Percentiles rank a stretch among this genome's conserved stretches.
These are phyloP conservation scores for Caenorhabditis inopinata DNA, from an alignment of 1,140 invertebrate genomes.

Conservation along the genomic window DNA sequence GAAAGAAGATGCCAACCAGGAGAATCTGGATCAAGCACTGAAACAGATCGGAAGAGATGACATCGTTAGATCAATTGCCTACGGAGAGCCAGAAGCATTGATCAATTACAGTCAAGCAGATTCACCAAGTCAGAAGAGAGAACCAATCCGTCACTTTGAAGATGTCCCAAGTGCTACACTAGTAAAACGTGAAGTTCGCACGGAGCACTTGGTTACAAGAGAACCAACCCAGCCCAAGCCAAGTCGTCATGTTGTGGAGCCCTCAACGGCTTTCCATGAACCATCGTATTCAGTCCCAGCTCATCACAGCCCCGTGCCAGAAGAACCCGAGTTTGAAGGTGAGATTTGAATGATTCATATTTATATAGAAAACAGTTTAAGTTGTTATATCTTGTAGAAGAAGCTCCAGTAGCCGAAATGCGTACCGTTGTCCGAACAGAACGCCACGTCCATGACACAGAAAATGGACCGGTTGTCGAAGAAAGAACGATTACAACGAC, in stretches of 20 bases:
- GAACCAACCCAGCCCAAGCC: neutral
- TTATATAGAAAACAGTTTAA: too few species aligned
- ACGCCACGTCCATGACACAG: conserved; percentile 51
- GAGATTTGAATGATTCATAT: neutral
- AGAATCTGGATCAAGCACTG: conserved; percentile 60
- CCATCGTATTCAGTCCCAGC: conserved; percentile 1
- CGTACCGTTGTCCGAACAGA: conserved; percentile 48
- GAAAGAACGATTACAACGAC: conserved; percentile 59
- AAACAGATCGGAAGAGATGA: conserved; percentile 63
- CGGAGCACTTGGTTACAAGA: neutral
- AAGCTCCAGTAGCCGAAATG: conserved; percentile 42
- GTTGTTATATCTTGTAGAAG: conserved; percentile 14
- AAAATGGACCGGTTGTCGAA: conserved; percentile 60
- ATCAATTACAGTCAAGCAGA: conserved; percentile 25
- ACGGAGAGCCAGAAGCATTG: conserved; percentile 39
- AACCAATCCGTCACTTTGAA: conserved; percentile 25
- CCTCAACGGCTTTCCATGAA: neutral
- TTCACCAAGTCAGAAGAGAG: neutral
- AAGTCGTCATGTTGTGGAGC: neutral
- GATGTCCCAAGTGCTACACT: conserved; percentile 22
- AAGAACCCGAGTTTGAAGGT: conserved; percentile 18
- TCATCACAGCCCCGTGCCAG: conserved; percentile 7
- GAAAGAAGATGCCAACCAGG: conserved; percentile 58
- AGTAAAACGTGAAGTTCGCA: neutral
- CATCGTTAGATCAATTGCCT: conserved; percentile 59